Percentiles rank a stretch among this genome's conserved stretches.
These are phyloP conservation scores for Atherinosoma microstoma DNA, from an alignment of 2,797 vertebrate genomes.

Conservation along the genomic window DNA sequence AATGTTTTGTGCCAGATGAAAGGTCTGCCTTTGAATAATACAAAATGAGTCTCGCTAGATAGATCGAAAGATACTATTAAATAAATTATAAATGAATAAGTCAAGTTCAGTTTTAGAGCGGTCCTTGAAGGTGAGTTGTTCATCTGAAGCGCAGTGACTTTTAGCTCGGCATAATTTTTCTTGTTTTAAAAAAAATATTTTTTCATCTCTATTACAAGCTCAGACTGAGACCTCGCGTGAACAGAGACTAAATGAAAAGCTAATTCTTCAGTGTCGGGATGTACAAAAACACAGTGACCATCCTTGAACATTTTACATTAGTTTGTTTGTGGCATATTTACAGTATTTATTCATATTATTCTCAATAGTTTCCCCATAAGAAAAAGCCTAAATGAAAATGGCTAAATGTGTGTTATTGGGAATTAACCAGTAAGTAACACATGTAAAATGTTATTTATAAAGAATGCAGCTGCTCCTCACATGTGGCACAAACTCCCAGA, in stretches of 20 bases:
- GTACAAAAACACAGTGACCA: no score
- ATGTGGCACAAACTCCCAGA: no score
- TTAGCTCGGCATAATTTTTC: neutral
- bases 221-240: no score
- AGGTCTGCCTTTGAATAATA: conserved; percentile 28
- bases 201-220: no score
- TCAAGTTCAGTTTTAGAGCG: conserved; percentile 14
- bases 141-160: conserved; percentile 15
- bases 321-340: neutral
- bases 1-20: neutral
- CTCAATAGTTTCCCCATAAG: neutral
- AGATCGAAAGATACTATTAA: conserved; percentile 7
- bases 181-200: no score
- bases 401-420: no score
- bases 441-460: no score
- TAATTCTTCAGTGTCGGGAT: neutral
- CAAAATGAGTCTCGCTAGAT: conserved; percentile 32
- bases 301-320: neutral
- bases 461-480: no score
- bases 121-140: conserved; percentile 18
- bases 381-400: neutral
- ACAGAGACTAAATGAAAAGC: neutral
- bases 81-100: conserved; percentile 35
- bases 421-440: no score
- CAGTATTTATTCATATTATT: neutral